These are phyloP conservation scores for Lepidotrigona ventralis DNA, from an alignment of 1,140 invertebrate genomes.

Conservation along the genomic window DNA sequence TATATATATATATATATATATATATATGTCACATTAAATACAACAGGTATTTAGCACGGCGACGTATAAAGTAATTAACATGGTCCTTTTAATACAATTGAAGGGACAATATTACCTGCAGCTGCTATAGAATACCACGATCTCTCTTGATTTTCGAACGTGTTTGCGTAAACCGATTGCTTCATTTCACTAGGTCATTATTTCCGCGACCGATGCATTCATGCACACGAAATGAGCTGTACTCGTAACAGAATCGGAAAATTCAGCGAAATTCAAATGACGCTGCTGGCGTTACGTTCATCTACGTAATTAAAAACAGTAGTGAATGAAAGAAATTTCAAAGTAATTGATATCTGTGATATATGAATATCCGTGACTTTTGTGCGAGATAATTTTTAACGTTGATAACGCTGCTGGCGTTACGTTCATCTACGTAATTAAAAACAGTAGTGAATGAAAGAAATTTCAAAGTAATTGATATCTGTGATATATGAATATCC, in stretches of 20 bases:
- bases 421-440: neutral
- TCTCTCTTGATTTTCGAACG: conserved; percentile 2
- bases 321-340: neutral
- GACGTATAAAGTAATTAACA: conserved; percentile 18
- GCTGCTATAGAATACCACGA: neutral
- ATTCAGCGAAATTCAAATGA: neutral
- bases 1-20: no score
- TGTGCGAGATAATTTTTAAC: neutral
- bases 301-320: neutral
- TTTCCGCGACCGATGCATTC: neutral
- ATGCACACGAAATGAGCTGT: neutral
- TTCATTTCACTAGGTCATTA: conserved; percentile 15
- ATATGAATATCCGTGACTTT: neutral
- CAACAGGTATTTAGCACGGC: no score
- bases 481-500: neutral
- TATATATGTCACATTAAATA: neutral
- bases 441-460: neutral
- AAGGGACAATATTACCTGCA: neutral
- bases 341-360: no score
- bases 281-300: neutral
- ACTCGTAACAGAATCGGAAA: neutral
- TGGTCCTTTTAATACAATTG: neutral
- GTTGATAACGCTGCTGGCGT: neutral
- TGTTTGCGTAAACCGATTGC: conserved; percentile 23
- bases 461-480: neutral